Base-by-base conservation (phyloP, 2,113 vertebrate genomes). In the Osmerus mordax region DNA sequence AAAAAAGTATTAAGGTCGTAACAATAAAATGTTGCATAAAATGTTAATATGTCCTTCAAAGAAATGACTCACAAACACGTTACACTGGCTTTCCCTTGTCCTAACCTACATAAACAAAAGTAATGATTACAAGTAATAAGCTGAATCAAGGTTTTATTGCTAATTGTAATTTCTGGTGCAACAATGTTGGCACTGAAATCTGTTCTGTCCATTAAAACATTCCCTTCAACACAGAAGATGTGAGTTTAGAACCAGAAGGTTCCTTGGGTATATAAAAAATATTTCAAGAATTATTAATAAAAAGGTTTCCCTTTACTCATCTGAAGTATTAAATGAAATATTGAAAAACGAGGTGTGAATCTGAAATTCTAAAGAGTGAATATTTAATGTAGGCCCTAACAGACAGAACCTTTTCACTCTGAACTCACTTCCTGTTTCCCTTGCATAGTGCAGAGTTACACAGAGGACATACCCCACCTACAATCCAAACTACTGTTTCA, bases 391-490 rank as follows among this genome's bases (percentile, higher is more conserved):
- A 23, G 23, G 23, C 23, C 23, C 23, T 23, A 56, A 7, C 54
- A 16, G 14, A 18, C 15, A n/a, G 12, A n/a, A 11, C 23, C 0
- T 6, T 64, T 53, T 29, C 67, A 18, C 3, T 16, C 21, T 1
- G 28, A 19, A 47, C 23, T 47, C 52, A 67, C 29, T 11, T 8
- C 3, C 51, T 14, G 60, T 51, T 75, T 47, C 64, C 47, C 32
- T 88, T 88, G 84, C 84, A 88, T 83, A 89, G 86, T 73, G 82
- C 61, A 63, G 36, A 36, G 52, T 28, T 14, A 60, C 51, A 69
- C 68, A 74, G 69, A 70, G 13, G 32, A 54, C 47, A 11, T 29
- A 61, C 12, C 19, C 11, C 53, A 55, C 12, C 21, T 21, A 21
- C 21, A 21, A 21, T 21, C 21, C 23, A 61, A 21, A 8, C 12